Base-by-base conservation (phyloP, 2,888 invertebrate genomes). In the Hypselothyrea guttata region DNA sequence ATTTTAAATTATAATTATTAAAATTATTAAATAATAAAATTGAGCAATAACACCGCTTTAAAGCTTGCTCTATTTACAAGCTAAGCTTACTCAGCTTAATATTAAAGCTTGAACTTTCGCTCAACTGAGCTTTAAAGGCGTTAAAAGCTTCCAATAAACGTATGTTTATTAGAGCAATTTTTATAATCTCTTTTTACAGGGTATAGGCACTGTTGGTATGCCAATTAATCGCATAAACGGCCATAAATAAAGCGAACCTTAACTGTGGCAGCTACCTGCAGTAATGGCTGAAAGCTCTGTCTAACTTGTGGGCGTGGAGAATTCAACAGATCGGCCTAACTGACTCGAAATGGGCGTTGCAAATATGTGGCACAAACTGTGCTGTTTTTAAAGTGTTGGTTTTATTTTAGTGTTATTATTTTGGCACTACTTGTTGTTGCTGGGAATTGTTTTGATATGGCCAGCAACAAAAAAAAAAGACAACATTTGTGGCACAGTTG, bases 381-480 rank as follows among this genome's bases (percentile, higher is more conserved):
- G 28, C 18, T 22, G 3, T 4, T 22, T 22, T 22, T 22, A 22
- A 22, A 22, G 22, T 22, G 22, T 22, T 22, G 22, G 22, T 22
- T 22, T 22, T 22, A 4, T 22, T 22, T 15, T 30, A 2, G 37
- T 40, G 22, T 28, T 31, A 7, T 18, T 52, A 16, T 30, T 28
- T 5, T 27, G 33, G 1, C 13, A 22, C 5, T 22, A 5, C 22
- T 22, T 41, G 28, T 47, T 46, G 31, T 7, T 11, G 67, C 18
- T 57, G 30, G 61, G 66, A 66, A 75, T 78, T 75, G 71, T 78
- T 75, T 76, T 67, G 76, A 64, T 75, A 64, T 66, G 54, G 58
- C 3, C 22, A 22, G 5, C 22, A 22, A 22, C 22, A 22, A 22
- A 2, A 5, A 22, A 22, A 22, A 22, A 22, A 22, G 5, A 5